Percentiles rank a stretch among this genome's conserved stretches.
Evolutionary conservation across 2,113 vertebrate genomes (phyloP).

Genomic region (Silurus asotus): DNA sequence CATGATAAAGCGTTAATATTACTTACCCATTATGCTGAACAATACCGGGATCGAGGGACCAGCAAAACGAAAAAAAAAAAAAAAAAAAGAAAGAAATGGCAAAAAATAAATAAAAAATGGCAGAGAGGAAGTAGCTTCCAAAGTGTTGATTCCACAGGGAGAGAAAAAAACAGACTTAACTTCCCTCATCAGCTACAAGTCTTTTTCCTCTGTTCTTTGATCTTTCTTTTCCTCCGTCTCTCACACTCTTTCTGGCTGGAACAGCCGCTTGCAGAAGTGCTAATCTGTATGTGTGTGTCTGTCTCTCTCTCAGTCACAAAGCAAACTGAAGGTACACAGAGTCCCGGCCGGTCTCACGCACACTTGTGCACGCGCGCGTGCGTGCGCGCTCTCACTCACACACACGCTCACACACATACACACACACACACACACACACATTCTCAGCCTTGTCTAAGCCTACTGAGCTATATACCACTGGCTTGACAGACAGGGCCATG

Average conservation of each 20-base stretch:
- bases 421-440: constrained; percentile 40
- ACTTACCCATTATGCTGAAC: constrained; percentile 65
- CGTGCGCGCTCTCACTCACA: not conserved
- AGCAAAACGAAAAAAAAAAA: not conserved
- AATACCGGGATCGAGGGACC: not conserved
- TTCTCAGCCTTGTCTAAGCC: constrained; percentile 74
- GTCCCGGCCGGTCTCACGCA: constrained; percentile 38
- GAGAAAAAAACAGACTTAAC: constrained; percentile 12
- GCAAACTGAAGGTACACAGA: constrained; percentile 48
- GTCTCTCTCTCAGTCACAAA: constrained; percentile 38
- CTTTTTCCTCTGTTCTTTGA: not conserved
- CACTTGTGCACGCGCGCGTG: not conserved
- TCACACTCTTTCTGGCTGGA: not conserved
- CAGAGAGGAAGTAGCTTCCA: constrained; percentile 52
- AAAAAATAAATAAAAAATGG: not conserved
- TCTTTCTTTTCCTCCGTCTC: not conserved
- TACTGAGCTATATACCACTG: constrained; percentile 90
- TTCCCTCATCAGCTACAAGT: constrained; percentile 41
- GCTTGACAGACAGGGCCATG: constrained; percentile 87
- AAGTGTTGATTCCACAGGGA: constrained; percentile 18
- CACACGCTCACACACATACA: constrained; percentile 53
- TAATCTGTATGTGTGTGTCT: not conserved
- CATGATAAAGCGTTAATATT: constrained; percentile 51
- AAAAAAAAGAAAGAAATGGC: not conserved
- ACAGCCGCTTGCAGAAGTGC: not conserved